Percentiles rank a stretch among this genome's conserved stretches.
Evolutionary conservation across 1,140 invertebrate species (phyloP).

Genomic region (Formica selysi): DNA sequence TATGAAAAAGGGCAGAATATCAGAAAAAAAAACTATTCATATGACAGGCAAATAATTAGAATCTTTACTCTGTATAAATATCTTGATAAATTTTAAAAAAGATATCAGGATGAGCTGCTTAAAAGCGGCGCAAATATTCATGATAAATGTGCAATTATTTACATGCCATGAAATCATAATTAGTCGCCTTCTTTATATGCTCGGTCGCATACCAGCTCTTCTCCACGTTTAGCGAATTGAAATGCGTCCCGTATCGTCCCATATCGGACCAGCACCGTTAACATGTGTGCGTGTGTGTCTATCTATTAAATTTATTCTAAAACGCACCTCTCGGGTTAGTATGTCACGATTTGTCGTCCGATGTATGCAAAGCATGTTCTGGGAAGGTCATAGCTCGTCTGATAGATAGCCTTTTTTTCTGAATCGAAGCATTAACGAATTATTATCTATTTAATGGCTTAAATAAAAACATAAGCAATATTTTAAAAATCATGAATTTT

Average conservation of each 20-base stretch:
- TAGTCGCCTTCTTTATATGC: not conserved
- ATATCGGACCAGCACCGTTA: constrained; percentile 74
- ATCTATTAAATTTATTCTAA: constrained; percentile 76
- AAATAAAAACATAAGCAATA: not conserved
- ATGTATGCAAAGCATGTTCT: constrained; percentile 31
- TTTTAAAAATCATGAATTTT: not conserved
- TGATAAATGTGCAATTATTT: not conserved
- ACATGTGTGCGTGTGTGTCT: constrained; percentile 12
- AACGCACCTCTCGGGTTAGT: constrained; percentile 75
- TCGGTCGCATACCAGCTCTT: constrained; percentile 36
- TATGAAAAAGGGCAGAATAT: not conserved
- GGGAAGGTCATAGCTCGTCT: constrained; percentile 6
- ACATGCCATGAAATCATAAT: constrained; percentile 50
- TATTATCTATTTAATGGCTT: not conserved
- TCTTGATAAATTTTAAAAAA: constrained; percentile 12
- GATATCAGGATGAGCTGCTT: not conserved
- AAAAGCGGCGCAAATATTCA: not conserved
- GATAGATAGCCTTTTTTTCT: not conserved
- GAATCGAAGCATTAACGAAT: not conserved
- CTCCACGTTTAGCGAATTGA: constrained; percentile 66
- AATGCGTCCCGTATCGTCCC: constrained; percentile 67
- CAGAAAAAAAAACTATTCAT: not conserved
- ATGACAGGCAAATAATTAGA: not conserved
- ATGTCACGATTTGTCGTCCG: constrained; percentile 75
- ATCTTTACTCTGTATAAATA: not conserved